Evolutionary conservation across 2,888 invertebrate species (phyloP).

Genomic region (Euplagia quadripunctaria): DNA sequence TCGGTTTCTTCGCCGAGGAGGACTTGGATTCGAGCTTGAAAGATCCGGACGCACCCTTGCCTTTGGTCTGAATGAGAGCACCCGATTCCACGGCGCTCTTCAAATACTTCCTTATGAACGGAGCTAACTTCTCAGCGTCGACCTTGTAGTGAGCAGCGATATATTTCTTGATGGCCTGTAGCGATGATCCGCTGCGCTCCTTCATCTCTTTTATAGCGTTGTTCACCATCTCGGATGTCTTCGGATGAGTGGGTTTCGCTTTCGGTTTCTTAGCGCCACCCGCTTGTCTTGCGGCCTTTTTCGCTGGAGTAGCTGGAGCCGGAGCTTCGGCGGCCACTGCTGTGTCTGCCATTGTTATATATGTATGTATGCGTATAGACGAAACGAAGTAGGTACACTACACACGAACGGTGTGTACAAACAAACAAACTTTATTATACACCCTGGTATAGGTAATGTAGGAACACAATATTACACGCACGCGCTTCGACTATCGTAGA

Average conservation of each 20-base stretch:
- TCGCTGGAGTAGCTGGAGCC: slow-evolving; percentile 62
- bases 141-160: slow-evolving; percentile 87
- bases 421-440: too few species aligned
- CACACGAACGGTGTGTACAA: too few species aligned
- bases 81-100: slow-evolving; percentile 12
- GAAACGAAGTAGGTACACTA: too few species aligned
- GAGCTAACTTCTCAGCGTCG: slow-evolving; percentile 86
- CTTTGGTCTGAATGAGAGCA: slow-evolving; percentile 7
- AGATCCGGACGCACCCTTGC: slow-evolving; percentile 82
- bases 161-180: slow-evolving; percentile 88
- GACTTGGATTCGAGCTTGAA: slow-evolving; percentile 73
- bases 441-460: too few species aligned
- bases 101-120: slow-evolving; percentile 85
- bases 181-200: slow-evolving; percentile 88
- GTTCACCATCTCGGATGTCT: slow-evolving; percentile 84
- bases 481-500: slow-evolving; percentile 6
- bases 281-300: slow-evolving; percentile 58
- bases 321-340: slow-evolving; percentile 61
- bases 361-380: too few species aligned
- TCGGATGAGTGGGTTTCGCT: slow-evolving; percentile 67
- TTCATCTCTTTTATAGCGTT: slow-evolving; percentile 84
- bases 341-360: slow-evolving; percentile 58
- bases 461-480: too few species aligned
- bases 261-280: slow-evolving; percentile 48
- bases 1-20: slow-evolving; percentile 44